Base-by-base conservation (phyloP, 2,888 invertebrate species). In the Hypena proboscidalis region DNA sequence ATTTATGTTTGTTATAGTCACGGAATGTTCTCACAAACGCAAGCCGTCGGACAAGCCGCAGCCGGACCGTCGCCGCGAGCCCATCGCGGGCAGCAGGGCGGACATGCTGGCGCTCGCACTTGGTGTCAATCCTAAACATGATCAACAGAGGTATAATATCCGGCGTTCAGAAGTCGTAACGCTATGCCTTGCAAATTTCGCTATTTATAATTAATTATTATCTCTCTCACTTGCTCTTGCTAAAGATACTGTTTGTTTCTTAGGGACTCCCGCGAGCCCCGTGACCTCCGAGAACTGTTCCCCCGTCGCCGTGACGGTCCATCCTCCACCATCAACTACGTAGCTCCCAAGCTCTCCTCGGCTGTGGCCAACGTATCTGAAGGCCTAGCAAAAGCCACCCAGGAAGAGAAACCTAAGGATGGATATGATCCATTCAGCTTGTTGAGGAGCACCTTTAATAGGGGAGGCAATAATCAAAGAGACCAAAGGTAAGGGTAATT, bases 61-160 rank as follows among this genome's bases (percentile, higher is more conserved):
- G 14, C 2, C 21, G 7, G 64, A 61, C 7, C 20, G 47, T 7
- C 46, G 52, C 1, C 61, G 46, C 8, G 66, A 31, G 7, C 59
- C 22, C 15, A 42, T 38, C 1, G 21, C 45, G 10, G 41, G 68
- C 8, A 64, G 63, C 29, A 72, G 83, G 26, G 85, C 86, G 0
- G 91, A 92, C 27, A 88, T 91, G 35, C 74, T 93, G 52, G 93
- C 93, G 0, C 75, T 90, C 55, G 93, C 93, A 2, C 76, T 93
- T 14, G 94, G 92, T 0, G 90, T 90, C 35, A 83, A 92, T 58
- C 89, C 90, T 0, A 89, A 84, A 29, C 82, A 82, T 35, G 83
- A 80, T 32, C 73, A 74, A 48, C 69, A 66, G 26, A 72, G 76
- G 81, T 80, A 25, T n/a, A n/a, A n/a, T n/a, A n/a, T n/a, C n/a